Conservation (phyloP, 2,113 vertebrate species). For the Saccopteryx leptura region DNA sequence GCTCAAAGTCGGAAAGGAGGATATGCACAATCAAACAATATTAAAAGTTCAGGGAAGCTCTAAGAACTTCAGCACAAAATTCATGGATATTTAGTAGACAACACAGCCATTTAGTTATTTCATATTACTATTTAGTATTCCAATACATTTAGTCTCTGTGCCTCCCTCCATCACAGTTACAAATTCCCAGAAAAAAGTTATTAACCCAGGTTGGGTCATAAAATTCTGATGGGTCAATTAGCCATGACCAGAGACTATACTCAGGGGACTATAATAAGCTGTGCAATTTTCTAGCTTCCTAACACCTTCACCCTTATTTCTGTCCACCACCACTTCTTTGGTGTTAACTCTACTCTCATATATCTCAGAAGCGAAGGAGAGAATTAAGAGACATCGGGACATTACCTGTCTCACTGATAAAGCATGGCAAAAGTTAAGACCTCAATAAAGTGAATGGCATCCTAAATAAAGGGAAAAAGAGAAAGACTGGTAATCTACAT, state of each 20-base stretch:
- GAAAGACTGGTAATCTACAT: not conserved
- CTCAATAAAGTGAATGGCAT: not conserved
- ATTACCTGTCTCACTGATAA: not conserved
- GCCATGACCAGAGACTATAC: not conserved
- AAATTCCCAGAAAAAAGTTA: not conserved
- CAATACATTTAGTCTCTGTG: not conserved
- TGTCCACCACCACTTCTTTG: not conserved
- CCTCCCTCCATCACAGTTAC: not conserved
- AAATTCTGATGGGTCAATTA: not conserved
- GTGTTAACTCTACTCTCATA: not conserved
- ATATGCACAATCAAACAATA: not conserved
- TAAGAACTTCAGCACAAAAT: not conserved
- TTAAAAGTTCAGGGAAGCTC: not conserved
- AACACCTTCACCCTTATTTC: not conserved
- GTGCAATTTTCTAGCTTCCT: not conserved
- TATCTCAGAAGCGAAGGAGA: not conserved
- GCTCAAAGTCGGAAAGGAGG: not conserved
- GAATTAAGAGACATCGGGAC: no score
- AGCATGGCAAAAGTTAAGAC: not conserved
- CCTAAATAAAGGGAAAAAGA: not conserved
- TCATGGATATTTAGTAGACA: fast-evolving
- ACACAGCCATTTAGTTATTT: not conserved
- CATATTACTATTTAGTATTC: not conserved
- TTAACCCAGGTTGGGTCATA: not conserved
- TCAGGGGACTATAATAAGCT: not conserved